Conservation (phyloP, 2,888 invertebrate species). For the Andrena trimmerana region DNA sequence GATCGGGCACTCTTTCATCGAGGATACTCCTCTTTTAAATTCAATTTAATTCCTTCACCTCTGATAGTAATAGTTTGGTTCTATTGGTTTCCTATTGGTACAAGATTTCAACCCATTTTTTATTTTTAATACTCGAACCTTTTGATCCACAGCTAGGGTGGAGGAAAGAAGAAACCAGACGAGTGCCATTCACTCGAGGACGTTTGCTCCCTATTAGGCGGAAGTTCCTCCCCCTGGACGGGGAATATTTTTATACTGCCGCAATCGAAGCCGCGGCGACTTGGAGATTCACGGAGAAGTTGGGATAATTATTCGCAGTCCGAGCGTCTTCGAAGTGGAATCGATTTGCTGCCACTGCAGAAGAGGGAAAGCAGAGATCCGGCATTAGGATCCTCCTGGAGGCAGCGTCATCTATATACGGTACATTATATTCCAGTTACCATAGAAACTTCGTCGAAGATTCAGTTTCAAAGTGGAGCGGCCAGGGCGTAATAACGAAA, state of each 20-base stretch:
- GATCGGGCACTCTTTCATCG: background rate
- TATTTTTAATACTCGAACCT: background rate
- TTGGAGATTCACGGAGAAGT: conserved; percentile 9
- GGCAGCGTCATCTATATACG: conserved; percentile 35
- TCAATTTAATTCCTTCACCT: background rate
- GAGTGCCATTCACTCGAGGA: background rate
- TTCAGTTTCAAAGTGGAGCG: conserved; percentile 59
- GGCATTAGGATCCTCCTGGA: conserved; percentile 19
- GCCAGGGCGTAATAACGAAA: conserved; percentile 64
- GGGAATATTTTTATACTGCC: conserved; percentile 19
- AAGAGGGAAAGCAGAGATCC: conserved; percentile 19
- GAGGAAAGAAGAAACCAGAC: background rate
- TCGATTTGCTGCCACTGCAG: conserved; percentile 37
- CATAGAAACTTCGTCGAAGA: conserved; percentile 51
- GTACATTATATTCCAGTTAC: conserved; percentile 54
- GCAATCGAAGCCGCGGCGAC: background rate
- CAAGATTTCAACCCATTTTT: too few species aligned
- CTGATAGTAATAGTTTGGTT: background rate
- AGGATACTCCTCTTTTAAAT: background rate
- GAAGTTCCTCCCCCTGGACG: conserved; percentile 13
- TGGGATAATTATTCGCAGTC: conserved; percentile 50
- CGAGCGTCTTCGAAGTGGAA: conserved; percentile 22
- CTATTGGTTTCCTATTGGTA: background rate
- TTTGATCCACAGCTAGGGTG: background rate
- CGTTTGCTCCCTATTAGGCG: conserved; percentile 35